Evolutionary conservation across 2,888 invertebrate genomes (phyloP).

Genomic region (Penaeus monodon): DNA sequence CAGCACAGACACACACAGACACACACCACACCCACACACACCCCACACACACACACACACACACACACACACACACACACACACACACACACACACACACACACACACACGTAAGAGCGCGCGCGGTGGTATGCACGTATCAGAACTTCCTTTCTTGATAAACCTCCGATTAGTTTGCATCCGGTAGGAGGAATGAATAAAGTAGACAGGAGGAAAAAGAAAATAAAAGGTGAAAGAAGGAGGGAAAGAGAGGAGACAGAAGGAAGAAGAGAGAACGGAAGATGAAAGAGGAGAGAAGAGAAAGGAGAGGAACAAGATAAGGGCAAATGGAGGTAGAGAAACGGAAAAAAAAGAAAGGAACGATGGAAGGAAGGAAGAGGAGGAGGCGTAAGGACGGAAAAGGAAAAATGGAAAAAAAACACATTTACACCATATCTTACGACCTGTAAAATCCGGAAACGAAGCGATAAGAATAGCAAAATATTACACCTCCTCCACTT

Average conservation of each 20-base stretch:
- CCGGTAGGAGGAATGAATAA: background rate
- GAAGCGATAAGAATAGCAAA: too few relatives aligned
- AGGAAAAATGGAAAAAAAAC: background rate
- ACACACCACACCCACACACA: too few relatives aligned
- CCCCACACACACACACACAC: too few relatives aligned
- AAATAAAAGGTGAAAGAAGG: conserved; percentile 8
- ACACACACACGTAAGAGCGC: too few relatives aligned
- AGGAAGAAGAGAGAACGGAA: conserved; percentile 7
- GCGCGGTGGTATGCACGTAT: too few relatives aligned
- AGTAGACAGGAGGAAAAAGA: background rate
- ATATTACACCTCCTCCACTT: too few relatives aligned
- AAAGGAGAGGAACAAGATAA: background rate
- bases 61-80: too few relatives aligned
- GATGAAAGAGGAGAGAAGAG: background rate
- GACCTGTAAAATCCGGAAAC: too few relatives aligned
- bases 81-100: too few relatives aligned
- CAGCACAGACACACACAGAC: too few relatives aligned
- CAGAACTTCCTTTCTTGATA: background rate
- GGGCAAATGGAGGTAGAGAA: background rate
- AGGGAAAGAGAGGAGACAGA: conserved; percentile 10
- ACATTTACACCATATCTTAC: too few relatives aligned
- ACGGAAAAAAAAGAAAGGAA: background rate
- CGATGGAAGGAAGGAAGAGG: background rate
- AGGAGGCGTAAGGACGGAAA: too few relatives aligned
- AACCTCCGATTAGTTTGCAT: background rate